Percentiles rank a stretch among this genome's conserved stretches.
These are phyloP conservation scores for Sebastes itinus DNA, from an alignment of 2,797 vertebrate species.

Conservation along the genomic window DNA sequence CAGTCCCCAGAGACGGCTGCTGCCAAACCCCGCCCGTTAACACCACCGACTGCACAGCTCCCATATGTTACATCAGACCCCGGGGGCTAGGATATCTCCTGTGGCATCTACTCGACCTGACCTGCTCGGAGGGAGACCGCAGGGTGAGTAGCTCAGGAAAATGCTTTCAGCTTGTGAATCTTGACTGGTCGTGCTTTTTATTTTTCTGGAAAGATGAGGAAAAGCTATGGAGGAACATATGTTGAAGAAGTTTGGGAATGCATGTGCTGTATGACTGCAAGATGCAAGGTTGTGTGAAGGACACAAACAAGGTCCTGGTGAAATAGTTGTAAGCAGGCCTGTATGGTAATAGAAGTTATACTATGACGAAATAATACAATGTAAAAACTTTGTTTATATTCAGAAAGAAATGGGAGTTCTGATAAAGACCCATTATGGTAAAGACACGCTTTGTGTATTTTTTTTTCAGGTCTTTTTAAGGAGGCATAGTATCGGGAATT, in stretches of 20 bases:
- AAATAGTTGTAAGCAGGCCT: neutral
- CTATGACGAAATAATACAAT: neutral
- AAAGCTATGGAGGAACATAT: neutral
- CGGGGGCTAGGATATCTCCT: slow-evolving; percentile 1
- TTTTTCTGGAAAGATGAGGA: neutral
- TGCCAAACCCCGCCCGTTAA: slow-evolving; percentile 57
- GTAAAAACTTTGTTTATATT: neutral
- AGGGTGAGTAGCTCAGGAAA: slow-evolving; percentile 31
- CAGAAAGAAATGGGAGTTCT: neutral
- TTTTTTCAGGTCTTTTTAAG: slow-evolving; percentile 1
- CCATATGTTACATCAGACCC: slow-evolving; percentile 1
- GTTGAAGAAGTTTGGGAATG: neutral
- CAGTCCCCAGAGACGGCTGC: neutral
- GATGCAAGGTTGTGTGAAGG: neutral
- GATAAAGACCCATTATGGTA: neutral
- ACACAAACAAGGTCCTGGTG: neutral
- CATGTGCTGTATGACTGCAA: neutral
- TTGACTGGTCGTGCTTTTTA: neutral
- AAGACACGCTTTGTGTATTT: neutral
- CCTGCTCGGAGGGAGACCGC: neutral
- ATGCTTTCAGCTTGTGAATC: neutral
- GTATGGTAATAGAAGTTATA: neutral
- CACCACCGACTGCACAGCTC: slow-evolving; percentile 10
- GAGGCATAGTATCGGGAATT: neutral
- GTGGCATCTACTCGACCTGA: slow-evolving; percentile 28